Evolutionary conservation across 2,888 invertebrate genomes (phyloP).

Genomic region (Cynaeus angustus): DNA sequence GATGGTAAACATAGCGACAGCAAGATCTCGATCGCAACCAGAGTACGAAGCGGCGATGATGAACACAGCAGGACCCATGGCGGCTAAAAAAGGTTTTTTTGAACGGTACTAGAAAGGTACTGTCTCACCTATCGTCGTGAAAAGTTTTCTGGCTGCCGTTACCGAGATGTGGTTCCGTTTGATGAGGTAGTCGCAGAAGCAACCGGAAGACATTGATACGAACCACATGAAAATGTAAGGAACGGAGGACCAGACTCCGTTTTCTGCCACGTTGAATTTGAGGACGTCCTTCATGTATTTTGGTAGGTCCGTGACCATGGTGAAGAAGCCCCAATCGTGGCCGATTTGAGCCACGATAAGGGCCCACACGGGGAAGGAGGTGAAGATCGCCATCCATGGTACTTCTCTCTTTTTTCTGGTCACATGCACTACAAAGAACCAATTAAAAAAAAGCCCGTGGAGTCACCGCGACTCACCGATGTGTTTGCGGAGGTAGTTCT

Average conservation of each 20-base stretch:
- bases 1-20: slow-evolving; percentile 75
- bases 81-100: slow-evolving; percentile 70
- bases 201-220: slow-evolving; percentile 77
- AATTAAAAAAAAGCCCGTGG: not conserved
- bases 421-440: slow-evolving; percentile 49
- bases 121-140: slow-evolving; percentile 78
- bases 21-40: slow-evolving; percentile 74
- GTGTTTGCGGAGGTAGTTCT: slow-evolving; percentile 30
- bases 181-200: slow-evolving; percentile 81
- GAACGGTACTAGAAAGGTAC: too few relatives aligned
- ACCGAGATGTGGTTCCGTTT: slow-evolving; percentile 75
- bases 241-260: slow-evolving; percentile 77
- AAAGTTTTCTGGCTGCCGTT: slow-evolving; percentile 77
- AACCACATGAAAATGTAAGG: slow-evolving; percentile 82
- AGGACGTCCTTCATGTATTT: slow-evolving; percentile 82
- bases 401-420: slow-evolving; percentile 56
- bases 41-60: slow-evolving; percentile 78
- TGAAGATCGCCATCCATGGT: slow-evolving; percentile 80
- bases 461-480: slow-evolving; percentile 32
- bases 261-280: slow-evolving; percentile 78
- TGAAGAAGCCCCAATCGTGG: slow-evolving; percentile 82
- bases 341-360: slow-evolving; percentile 83
- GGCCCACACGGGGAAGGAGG: slow-evolving; percentile 82
- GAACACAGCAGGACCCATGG: slow-evolving; percentile 77
- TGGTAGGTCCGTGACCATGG: slow-evolving; percentile 82